Evolutionary conservation across 1,140 invertebrate species (phyloP), one percentile per base, ranked within the genome.

Genomic region (Heliconius himera): DNA sequence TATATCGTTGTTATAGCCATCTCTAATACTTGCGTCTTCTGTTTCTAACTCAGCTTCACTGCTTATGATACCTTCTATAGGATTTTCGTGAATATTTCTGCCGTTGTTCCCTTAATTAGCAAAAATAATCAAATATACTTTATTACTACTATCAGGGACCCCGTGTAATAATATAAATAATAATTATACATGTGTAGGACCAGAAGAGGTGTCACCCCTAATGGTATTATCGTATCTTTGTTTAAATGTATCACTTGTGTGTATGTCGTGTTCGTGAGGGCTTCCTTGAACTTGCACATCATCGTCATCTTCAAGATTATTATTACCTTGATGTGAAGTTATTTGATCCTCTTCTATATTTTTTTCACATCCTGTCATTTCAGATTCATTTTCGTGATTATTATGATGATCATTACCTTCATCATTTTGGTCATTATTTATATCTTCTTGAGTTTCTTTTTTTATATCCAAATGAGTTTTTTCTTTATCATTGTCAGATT

Each of bases 11-110:
- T 91, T 86, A 74, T 92, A 86, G 86, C 77, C 88, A 71, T 89
- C 88, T 87, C 85, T 85, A 22, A 94, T 86, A 92, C 93, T 93
- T 86, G 95, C 95, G 86, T 96, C 95, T 85, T 95, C 92, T 70
- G 95, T 94, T 87, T 96, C 95, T 77, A 95, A 94, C 94, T 96
- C 96, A 79, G 96, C 94, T 87, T 96, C 96, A 78, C 96, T 96
- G 83, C 95, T 95, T 71, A 96, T 95, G 82, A 96, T 92, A 82
- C 96, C 96, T 93, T 96, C 96, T 84, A 96, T 96, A 74, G 96
- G 93, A 88, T 89, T 95, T 91, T 95, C 93, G 78, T 91, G 91
- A 71, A 84, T 89, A 89, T 89, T 94, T 85, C 92, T 87, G 81
- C 92, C 91, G 82, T 87, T 83, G 91, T 89, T 91, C 89, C 93